Evolutionary conservation across 2,888 invertebrate species (phyloP).

Genomic region (Allacma fusca): DNA sequence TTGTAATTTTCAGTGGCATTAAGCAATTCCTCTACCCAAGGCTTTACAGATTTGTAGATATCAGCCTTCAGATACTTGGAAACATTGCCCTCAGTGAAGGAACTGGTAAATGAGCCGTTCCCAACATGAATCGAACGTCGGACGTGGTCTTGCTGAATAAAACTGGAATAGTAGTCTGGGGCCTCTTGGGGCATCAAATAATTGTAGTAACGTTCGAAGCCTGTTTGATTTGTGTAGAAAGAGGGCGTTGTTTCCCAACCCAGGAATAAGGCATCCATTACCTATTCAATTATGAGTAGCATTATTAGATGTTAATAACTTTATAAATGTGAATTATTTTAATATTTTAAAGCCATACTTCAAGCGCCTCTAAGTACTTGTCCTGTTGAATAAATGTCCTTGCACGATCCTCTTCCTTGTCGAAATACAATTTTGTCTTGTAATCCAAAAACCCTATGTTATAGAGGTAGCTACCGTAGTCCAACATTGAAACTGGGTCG

Average conservation of each 20-base stretch:
- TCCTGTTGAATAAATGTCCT: slow-evolving; percentile 72
- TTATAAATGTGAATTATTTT: not conserved
- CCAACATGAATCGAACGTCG: slow-evolving; percentile 86
- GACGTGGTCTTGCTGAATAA: slow-evolving; percentile 72
- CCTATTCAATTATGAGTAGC: slow-evolving; percentile 38
- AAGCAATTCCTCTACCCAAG: slow-evolving; percentile 74
- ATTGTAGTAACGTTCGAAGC: slow-evolving; percentile 79
- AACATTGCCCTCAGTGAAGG: slow-evolving; percentile 68
- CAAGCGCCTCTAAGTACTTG: slow-evolving; percentile 75
- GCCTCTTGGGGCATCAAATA: slow-evolving; percentile 71
- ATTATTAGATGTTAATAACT: not conserved
- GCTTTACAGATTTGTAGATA: slow-evolving; percentile 80
- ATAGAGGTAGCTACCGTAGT: slow-evolving; percentile 81
- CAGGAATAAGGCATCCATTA: slow-evolving; percentile 73
- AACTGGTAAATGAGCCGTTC: slow-evolving; percentile 71
- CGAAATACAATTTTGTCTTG: slow-evolving; percentile 71
- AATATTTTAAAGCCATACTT: slow-evolving; percentile 64
- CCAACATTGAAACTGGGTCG: slow-evolving; percentile 79
- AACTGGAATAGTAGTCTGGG: slow-evolving; percentile 68
- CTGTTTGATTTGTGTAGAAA: slow-evolving; percentile 77
- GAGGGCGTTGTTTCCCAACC: slow-evolving; percentile 65
- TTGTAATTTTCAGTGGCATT: slow-evolving; percentile 68
- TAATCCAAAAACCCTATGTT: slow-evolving; percentile 77
- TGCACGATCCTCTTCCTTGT: slow-evolving; percentile 71
- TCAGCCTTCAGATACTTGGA: slow-evolving; percentile 77